phyloP scores from a whole-genome alignment of 1,140 invertebrate genomes.

The Neuroterus valhalla region DNA sequence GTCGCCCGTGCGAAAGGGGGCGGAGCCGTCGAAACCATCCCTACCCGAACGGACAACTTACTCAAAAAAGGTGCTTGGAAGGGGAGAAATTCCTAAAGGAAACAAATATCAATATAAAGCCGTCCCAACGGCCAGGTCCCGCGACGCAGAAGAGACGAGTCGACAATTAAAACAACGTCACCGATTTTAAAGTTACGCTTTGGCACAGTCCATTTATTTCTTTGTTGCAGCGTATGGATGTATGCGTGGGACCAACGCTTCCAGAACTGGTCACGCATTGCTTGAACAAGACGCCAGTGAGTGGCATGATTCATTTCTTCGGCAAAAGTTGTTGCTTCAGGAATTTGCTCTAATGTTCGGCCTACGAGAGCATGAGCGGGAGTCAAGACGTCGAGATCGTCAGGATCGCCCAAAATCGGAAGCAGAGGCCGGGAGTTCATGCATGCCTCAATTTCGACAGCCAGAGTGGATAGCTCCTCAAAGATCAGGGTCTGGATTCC shows the following conservation, averaged over 20 bases:
- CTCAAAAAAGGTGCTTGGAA: too few species aligned
- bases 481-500: slow-evolving; percentile 37
- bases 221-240: slow-evolving; percentile 8
- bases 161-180: background rate
- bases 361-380: slow-evolving; percentile 35
- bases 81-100: too few species aligned
- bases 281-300: slow-evolving; percentile 10
- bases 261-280: slow-evolving; percentile 19
- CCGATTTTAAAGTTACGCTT: background rate
- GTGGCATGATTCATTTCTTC: background rate
- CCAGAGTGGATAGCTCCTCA: slow-evolving; percentile 51
- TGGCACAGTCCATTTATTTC: slow-evolving; percentile 14
- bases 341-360: too few species aligned
- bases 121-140: slow-evolving; percentile 12
- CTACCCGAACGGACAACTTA: too few species aligned
- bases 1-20: too few species aligned
- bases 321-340: background rate
- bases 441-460: slow-evolving; percentile 41
- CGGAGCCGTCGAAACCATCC: too few species aligned
- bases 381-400: slow-evolving; percentile 11
- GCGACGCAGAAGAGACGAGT: background rate
- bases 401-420: background rate
- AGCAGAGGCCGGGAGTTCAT: slow-evolving; percentile 52
- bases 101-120: too few species aligned
- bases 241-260: slow-evolving; percentile 24